These are phyloP conservation scores for Phyllopteryx taeniolatus DNA, from an alignment of 2,113 vertebrate genomes.

Conservation along the genomic window DNA sequence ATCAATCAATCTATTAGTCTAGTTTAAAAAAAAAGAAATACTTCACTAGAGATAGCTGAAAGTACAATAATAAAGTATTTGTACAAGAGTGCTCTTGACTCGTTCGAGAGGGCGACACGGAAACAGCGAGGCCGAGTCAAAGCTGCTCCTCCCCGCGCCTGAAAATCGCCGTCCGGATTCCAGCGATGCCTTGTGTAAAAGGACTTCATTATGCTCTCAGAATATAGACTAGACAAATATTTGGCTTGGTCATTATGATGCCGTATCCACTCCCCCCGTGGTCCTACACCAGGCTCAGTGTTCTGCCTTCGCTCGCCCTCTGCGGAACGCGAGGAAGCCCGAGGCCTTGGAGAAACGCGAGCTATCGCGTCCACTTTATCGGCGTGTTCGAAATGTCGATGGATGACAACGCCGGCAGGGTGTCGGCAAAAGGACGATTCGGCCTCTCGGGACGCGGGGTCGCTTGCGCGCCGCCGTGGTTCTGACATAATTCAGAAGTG, in stretches of 20 bases:
- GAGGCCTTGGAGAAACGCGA: conserved; percentile 10
- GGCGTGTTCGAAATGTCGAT: background rate
- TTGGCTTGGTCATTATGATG: conserved; percentile 75
- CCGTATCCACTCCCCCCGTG: conserved; percentile 53
- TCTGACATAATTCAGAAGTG: conserved; percentile 42
- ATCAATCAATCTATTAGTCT: too few relatives aligned
- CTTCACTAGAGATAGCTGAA: conserved; percentile 23
- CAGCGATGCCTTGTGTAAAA: conserved; percentile 69
- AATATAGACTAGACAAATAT: conserved; percentile 73
- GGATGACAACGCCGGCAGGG: background rate
- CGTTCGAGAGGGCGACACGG: conserved; percentile 18
- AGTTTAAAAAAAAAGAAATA: too few relatives aligned
- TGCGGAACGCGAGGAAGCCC: conserved; percentile 12
- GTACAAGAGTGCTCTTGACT: background rate
- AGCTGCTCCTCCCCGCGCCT: conserved; percentile 61
- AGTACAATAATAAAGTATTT: background rate
- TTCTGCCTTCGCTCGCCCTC: conserved; percentile 47
- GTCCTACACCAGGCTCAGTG: conserved; percentile 62
- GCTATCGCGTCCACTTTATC: conserved; percentile 1
- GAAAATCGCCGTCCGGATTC: conserved; percentile 67
- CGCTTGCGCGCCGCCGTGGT: conserved; percentile 1
- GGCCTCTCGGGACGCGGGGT: background rate
- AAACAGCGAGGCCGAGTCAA: conserved; percentile 63
- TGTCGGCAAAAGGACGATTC: background rate
- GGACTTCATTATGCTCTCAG: conserved; percentile 71